These are phyloP conservation scores for Psilopogon haemacephalus DNA, from an alignment of 2,113 vertebrate species.

Conservation along the genomic window DNA sequence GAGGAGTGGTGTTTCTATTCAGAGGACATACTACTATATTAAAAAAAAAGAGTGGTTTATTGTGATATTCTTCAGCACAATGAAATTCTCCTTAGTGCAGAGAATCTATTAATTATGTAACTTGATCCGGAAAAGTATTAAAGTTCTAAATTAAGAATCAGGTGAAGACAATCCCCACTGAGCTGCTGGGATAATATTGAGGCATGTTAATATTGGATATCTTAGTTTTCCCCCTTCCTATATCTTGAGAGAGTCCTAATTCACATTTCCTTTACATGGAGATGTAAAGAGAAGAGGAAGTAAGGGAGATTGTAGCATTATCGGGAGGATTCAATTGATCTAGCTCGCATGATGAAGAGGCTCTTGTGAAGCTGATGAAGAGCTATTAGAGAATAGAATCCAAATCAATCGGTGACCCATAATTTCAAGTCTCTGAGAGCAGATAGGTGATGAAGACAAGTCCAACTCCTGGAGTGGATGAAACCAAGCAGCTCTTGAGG, in stretches of 20 bases:
- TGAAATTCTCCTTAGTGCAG: background rate
- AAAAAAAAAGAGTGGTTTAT: background rate
- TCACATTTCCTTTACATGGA: background rate
- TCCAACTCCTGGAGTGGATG: background rate
- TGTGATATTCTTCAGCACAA: background rate
- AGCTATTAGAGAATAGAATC: background rate
- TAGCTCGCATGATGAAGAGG: background rate
- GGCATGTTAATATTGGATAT: background rate
- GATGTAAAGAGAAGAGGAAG: background rate
- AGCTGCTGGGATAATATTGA: background rate
- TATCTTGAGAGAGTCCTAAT: background rate
- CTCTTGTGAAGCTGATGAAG: background rate
- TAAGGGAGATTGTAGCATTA: background rate
- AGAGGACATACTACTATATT: background rate
- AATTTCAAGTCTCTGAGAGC: background rate
- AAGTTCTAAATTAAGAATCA: slow-evolving; percentile 1
- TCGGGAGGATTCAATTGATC: background rate
- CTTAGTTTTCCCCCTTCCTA: background rate
- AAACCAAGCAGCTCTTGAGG: background rate
- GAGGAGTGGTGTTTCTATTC: background rate
- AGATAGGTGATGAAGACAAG: background rate
- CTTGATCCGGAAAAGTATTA: background rate
- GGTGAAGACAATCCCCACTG: background rate
- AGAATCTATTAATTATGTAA: background rate
- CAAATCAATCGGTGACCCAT: background rate